These are phyloP conservation scores for Xyrauchen texanus DNA, from an alignment of 2,113 vertebrate species.

Conservation along the genomic window DNA sequence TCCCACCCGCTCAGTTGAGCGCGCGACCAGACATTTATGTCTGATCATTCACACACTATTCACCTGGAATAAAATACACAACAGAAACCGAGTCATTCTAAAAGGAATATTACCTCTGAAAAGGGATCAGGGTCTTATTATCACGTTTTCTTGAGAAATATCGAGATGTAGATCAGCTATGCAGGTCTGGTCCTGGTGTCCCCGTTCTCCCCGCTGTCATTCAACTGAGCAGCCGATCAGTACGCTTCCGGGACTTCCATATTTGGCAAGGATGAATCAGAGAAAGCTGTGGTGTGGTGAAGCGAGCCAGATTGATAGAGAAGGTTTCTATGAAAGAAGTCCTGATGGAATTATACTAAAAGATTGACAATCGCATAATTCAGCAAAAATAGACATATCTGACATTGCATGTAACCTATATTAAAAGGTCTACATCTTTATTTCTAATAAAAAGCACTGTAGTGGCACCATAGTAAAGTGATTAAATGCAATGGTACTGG, in stretches of 20 bases:
- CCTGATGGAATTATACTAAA: too few species aligned
- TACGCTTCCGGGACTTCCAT: conserved; percentile 88
- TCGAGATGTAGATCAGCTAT: conserved; percentile 40
- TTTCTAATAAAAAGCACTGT: too few species aligned
- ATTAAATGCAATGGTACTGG: too few species aligned
- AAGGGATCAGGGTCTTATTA: neutral
- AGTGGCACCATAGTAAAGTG: too few species aligned
- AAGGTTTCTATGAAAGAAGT: neutral
- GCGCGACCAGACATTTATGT: neutral
- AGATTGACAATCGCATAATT: too few species aligned
- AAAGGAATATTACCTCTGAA: conserved; percentile 34
- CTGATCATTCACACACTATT: neutral
- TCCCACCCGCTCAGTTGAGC: neutral
- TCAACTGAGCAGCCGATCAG: conserved; percentile 70
- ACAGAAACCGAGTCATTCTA: conserved; percentile 5
- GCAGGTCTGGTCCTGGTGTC: conserved; percentile 47
- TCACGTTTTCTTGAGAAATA: conserved; percentile 1
- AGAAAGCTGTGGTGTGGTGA: conserved; percentile 44
- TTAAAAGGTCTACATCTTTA: too few species aligned
- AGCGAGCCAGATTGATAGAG: neutral
- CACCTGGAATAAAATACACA: neutral
- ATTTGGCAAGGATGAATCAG: conserved; percentile 81
- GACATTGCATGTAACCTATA: too few species aligned
- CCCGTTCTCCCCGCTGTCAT: conserved; percentile 67
- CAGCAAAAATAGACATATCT: too few species aligned